Percentiles rank a stretch among this genome's conserved stretches.
Conservation (phyloP, 2,113 vertebrate genomes). For the Psittacara wagleri region DNA sequence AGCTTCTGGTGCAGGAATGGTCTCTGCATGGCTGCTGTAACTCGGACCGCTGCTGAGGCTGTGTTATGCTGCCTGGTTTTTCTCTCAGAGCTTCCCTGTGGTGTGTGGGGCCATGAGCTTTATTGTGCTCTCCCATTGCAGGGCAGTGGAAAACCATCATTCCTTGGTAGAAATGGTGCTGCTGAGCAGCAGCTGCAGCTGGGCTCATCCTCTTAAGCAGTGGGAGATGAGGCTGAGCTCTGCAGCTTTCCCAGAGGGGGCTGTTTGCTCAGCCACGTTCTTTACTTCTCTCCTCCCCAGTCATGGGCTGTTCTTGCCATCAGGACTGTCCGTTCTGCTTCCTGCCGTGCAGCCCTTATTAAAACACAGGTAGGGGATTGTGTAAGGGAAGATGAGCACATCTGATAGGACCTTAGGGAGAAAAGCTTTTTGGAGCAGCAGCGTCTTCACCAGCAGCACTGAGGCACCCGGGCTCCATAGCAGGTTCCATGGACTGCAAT, state of each 20-base stretch:
- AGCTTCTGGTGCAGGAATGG: neutral
- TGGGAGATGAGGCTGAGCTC: neutral
- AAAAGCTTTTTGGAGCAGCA: neutral
- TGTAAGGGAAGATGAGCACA: neutral
- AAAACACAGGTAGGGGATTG: neutral
- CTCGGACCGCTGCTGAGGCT: neutral
- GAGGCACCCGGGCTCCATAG: neutral
- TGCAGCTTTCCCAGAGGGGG: neutral
- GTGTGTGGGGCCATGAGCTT: neutral
- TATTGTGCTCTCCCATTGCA: neutral
- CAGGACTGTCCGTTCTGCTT: neutral
- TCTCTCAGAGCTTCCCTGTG: neutral
- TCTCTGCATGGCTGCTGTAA: neutral
- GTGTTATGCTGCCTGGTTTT: neutral
- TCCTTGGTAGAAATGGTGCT: neutral
- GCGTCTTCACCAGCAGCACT: neutral
- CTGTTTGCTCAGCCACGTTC: neutral
- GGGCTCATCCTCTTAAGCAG: accelerated
- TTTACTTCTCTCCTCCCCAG: neutral
- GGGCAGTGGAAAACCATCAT: neutral
- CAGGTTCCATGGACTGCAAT: neutral
- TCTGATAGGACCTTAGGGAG: neutral
- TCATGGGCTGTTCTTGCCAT: neutral
- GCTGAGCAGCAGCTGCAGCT: neutral
- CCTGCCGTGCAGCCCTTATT: neutral